Evolutionary conservation across 1,140 invertebrate genomes (phyloP), one percentile per base, ranked within the genome.

Genomic region (Diachasmimorpha longicaudata): DNA sequence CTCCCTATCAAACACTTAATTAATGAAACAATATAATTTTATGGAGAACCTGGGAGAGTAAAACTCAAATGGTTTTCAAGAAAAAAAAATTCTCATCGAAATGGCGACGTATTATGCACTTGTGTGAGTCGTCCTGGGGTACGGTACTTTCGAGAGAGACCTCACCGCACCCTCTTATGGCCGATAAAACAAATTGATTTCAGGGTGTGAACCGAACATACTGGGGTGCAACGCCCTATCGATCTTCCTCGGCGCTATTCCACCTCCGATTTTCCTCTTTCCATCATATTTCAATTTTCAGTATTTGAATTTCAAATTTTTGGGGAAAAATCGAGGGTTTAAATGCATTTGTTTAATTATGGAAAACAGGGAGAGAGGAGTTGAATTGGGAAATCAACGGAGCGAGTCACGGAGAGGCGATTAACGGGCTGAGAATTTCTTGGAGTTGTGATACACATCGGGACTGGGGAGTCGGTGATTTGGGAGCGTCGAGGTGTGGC

Each of bases 171-270:
- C 16, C 36, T 46, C 25, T 46, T 70, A 46, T 70, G 23, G 46
- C 44, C 14, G 16, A 70, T 70, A 70, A 70, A 70, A 70, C 69
- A 70, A 46, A 70, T 44, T 70, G 13, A 70, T 48, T 70, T 70
- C 23, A 44, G 42, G 46, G 69, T 70, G 69, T 48, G 39, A 70
- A 70, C 69, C 21, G 39, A 70, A 70, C 69, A 69, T 6, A 25
- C 42, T 25, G 46, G 69, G 69, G 69, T 70, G 69, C 69, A 70
- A 70, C 69, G 69, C 69, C 69, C 69, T 70, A 70, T 70, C 69
- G 69, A 70, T 70, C 69, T 70, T 46, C 46, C 42, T n/a, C n/a
- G n/a, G 21, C 58, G 9, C 10, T 70, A 25, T 25, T 23, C 69
- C 44, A 16, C 23, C 69, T 25, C 46, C 8, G 16, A 69, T 44